Evolutionary conservation across 2,113 vertebrate genomes (phyloP).

Genomic region (Thalassoma bifasciatum): DNA sequence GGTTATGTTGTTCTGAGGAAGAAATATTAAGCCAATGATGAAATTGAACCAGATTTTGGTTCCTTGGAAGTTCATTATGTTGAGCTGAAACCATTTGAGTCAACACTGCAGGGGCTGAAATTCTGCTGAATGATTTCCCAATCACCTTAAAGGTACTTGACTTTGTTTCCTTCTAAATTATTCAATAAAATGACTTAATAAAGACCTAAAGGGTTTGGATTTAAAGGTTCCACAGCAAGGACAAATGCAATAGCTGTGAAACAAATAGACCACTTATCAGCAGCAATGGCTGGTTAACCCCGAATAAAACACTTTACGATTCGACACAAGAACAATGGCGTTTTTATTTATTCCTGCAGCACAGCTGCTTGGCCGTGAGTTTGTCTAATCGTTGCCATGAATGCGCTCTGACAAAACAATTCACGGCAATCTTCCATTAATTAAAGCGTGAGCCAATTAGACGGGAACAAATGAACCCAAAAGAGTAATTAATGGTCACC

Average conservation of each 20-base stretch:
- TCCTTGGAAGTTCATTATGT: constrained; percentile 18
- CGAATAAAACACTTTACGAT: constrained; percentile 22
- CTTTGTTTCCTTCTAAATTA: constrained; percentile 38
- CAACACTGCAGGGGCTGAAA: constrained; percentile 11
- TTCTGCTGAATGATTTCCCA: background rate
- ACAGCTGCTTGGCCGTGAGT: constrained; percentile 22
- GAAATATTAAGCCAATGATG: constrained; percentile 2
- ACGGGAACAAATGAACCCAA: constrained; percentile 31
- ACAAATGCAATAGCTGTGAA: constrained; percentile 36
- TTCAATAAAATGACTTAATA: constrained; percentile 37
- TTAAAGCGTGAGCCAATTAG: constrained; percentile 57
- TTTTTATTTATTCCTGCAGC: constrained; percentile 24
- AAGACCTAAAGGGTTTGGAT: constrained; percentile 21
- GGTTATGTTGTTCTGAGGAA: background rate
- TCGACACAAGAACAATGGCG: constrained; percentile 1
- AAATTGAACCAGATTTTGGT: constrained; percentile 5
- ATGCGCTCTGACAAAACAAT: constrained; percentile 34
- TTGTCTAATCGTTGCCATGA: constrained; percentile 18
- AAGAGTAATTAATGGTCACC: constrained; percentile 58
- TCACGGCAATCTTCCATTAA: constrained; percentile 27
- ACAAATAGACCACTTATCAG: constrained; percentile 34
- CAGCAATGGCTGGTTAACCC: constrained; percentile 10
- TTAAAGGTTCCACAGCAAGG: constrained; percentile 19
- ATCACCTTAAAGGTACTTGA: background rate
- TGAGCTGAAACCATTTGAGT: constrained; percentile 25